Evolutionary conservation across 2,797 vertebrate genomes (phyloP).

Genomic region (Chanos chanos): DNA sequence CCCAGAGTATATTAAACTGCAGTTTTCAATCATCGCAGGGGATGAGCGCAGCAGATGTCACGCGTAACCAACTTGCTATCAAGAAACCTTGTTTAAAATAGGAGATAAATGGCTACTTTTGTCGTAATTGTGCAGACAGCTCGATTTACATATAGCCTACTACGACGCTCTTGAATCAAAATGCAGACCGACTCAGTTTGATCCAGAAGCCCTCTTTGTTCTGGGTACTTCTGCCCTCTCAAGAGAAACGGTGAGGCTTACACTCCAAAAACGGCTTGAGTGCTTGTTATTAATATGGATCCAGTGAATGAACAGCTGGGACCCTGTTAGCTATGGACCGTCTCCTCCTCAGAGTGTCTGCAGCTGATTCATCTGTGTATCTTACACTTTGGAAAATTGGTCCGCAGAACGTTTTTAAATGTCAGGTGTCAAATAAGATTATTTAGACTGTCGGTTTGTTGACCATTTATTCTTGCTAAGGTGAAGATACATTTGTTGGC

Average conservation of each 20-base stretch:
- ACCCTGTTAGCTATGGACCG: neutral
- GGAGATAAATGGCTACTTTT: conserved; percentile 13
- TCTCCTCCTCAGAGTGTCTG: neutral
- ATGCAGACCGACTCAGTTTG: conserved; percentile 14
- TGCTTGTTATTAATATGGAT: conserved; percentile 32
- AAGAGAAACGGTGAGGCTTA: conserved; percentile 17
- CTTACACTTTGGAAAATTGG: too few species aligned
- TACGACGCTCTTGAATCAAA: conserved; percentile 12
- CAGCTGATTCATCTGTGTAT: too few species aligned
- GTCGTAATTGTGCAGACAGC: conserved; percentile 9
- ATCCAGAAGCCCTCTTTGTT: conserved; percentile 36
- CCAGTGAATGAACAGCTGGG: conserved; percentile 25
- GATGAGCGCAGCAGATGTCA: conserved; percentile 16
- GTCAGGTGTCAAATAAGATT: too few species aligned
- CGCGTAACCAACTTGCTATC: conserved; percentile 12
- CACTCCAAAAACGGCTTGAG: conserved; percentile 19
- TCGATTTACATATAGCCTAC: conserved; percentile 15
- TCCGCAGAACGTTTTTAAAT: too few species aligned
- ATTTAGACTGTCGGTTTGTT: too few species aligned
- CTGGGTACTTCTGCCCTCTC: conserved; percentile 16
- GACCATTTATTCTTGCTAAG: too few species aligned
- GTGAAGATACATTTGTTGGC: too few species aligned
- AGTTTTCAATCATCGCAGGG: conserved; percentile 8
- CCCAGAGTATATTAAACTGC: conserved; percentile 33
- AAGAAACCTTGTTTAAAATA: neutral